phyloP scores from a whole-genome alignment of 2,888 invertebrate genomes.

The Leptopilina myrica region DNA sequence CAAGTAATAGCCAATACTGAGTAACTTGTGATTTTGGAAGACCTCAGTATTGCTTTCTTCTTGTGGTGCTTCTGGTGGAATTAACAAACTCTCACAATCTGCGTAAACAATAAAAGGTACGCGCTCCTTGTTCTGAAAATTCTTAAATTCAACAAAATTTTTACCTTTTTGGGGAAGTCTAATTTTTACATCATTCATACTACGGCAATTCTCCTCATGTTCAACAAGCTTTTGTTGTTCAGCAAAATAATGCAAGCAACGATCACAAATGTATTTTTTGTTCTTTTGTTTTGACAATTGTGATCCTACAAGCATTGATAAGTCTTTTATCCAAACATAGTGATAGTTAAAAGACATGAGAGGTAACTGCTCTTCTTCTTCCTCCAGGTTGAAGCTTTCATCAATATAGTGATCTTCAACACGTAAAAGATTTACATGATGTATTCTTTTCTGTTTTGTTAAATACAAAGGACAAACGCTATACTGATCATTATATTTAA shows the following conservation, averaged over 20 bases:
- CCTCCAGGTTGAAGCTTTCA: neutral
- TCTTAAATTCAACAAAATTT: neutral
- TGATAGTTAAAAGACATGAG: too few species aligned
- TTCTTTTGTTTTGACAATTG: too few species aligned
- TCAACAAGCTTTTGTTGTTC: neutral
- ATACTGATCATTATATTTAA: neutral
- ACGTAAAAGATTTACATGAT: conserved; percentile 35
- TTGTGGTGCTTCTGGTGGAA: too few species aligned
- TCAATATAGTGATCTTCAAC: neutral
- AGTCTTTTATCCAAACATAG: too few species aligned
- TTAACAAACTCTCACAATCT: neutral
- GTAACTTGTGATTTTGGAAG: too few species aligned
- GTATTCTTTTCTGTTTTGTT: conserved; percentile 28
- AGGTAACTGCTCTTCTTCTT: neutral
- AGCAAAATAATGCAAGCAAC: too few species aligned
- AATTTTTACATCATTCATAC: neutral
- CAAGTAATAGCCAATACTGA: too few species aligned
- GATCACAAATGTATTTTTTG: too few species aligned
- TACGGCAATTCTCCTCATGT: neutral
- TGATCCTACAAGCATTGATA: too few species aligned
- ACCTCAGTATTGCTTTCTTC: too few species aligned
- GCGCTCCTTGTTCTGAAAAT: neutral
- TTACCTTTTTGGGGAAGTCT: neutral
- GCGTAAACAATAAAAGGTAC: neutral
- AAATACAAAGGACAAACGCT: conserved; percentile 16